Percentiles rank a stretch among this genome's conserved stretches.
Conservation (phyloP, 2,797 vertebrate genomes). For the Macroramphosus scolopax region DNA sequence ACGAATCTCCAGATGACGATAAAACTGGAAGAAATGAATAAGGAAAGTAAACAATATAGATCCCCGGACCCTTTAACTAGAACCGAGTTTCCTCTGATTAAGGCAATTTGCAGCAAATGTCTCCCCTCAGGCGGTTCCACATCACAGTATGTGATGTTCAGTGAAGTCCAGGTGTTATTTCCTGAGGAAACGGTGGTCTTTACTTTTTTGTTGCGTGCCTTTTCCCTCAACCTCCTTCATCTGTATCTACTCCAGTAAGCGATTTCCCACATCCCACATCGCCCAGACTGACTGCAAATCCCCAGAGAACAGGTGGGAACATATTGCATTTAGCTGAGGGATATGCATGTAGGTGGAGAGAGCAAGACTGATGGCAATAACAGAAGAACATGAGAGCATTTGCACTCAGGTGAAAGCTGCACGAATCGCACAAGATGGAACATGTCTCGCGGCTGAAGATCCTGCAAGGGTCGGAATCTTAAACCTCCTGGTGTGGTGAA, state of each 20-base stretch:
- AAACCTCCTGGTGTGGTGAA: conserved; percentile 23
- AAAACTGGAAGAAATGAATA: too few relatives aligned
- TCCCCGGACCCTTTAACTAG: background rate
- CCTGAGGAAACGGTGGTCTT: conserved; percentile 37
- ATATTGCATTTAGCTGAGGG: conserved; percentile 39
- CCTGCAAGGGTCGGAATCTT: too few relatives aligned
- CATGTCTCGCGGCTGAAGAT: conserved; percentile 24
- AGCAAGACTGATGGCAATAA: conserved; percentile 37
- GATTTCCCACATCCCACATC: conserved; percentile 45
- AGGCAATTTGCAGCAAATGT: conserved; percentile 2
- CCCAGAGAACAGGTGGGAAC: conserved; percentile 27
- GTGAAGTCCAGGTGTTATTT: conserved; percentile 21
- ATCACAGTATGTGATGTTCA: conserved; percentile 5
- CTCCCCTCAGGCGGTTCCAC: conserved; percentile 20
- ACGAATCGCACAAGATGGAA: conserved; percentile 18
- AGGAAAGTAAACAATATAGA: conserved; percentile 5
- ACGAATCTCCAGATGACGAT: too few relatives aligned
- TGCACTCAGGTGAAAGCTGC: conserved; percentile 24
- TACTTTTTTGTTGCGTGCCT: conserved; percentile 25
- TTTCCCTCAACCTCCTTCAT: conserved; percentile 28
- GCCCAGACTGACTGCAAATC: conserved; percentile 40
- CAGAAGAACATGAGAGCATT: conserved; percentile 31
- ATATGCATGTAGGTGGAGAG: conserved; percentile 44
- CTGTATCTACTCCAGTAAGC: conserved; percentile 39
- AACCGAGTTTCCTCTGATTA: background rate